Base-by-base conservation (phyloP, 2,888 invertebrate genomes). In the Ophonus ardosiacus region DNA sequence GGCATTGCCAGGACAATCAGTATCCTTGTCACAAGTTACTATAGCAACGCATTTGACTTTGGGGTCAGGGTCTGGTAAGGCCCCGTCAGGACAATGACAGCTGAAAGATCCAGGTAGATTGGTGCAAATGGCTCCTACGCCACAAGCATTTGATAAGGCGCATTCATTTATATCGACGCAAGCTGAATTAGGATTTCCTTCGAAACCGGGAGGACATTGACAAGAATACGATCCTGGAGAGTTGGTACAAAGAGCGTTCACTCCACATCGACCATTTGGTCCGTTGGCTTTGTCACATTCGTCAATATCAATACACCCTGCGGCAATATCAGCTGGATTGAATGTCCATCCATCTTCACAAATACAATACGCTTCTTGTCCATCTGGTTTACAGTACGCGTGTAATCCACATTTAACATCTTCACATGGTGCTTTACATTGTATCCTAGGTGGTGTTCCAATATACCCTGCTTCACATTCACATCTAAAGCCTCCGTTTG, bases 291-390 rank as follows among this genome's bases (percentile, higher is more conserved):
- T 91, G 89, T 97, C 97, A 90, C 98, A 98, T 92, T 98, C 98
- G 90, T 98, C 94, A 87, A 98, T 95, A 91, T 98, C 94, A 86
- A 97, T 94, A 90, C 98, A 98, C 85, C 98, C 98, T 65, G 97
- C 97, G 6, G 96, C 94, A 87, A 98, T 96, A 89, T 98, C 97
- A 84, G 93, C 95, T 0, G 98, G 98, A 91, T 98, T 96, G 89
- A 96, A 98, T 0, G 97, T 97, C 97, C 97, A 98, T 0, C 98
- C 98, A 85, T 97, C 96, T 90, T 98, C 97, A 89, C 98, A 98
- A 74, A 98, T 96, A 88, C 98, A 98, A 88, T 96, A 97, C 0
- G 97, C 98, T 91, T 98, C 97, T 85, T 94, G 94, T 43, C 97
- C 97, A 88, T 97, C 96, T 0, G 97, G 95, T 90, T 97, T 97